Base-by-base conservation (phyloP, 2,797 vertebrate genomes). In the Cryptoblepharus egeriae region DNA sequence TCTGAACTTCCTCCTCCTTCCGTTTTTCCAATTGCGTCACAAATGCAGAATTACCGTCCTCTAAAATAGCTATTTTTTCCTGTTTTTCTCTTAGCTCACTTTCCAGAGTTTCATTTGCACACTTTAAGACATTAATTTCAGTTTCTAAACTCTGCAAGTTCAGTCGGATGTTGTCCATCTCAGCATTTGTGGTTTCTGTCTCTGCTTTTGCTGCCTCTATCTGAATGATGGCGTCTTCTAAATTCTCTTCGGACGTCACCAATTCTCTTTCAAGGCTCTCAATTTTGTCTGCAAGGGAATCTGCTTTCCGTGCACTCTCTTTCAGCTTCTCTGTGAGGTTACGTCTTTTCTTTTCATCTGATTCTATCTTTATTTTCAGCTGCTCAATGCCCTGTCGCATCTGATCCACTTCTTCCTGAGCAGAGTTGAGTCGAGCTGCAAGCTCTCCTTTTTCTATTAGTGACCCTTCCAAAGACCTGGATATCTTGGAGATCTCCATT, bases 301-400 rank as follows among this genome's bases (percentile, higher is more conserved):
- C 93, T 85, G 89, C 87, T 94, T 96, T 93, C 67, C 94, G 90
- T 86, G 97, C 96, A 0, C 94, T 94, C 57, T 93, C 96, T 92
- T 95, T 97, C 79, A 98, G 94, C 45, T 97, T 96, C 85, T 97
- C 96, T 77, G 88, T 87, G 88, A 96, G 81, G 0, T 94, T 93
- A 28, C 58, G 90, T 75, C 96, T 97, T 94, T 96, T 97, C 87
- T 95, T 97, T 90, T 99, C 97, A 24, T 99, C 98, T 0, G 96
- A 97, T 92, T 98, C 97, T 3, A 99, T 98, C 88, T 97, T 97
- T 70, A 97, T 94, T 90, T 96, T 96, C 6, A 99, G 96, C 84
- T 97, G 98, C 93, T 99, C 98, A 1, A 98, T 98, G 68, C 97
- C 97, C 0, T 68, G 90, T 67, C 95, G 95, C 96, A 99, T 95